Conservation (phyloP, 2,113 vertebrate genomes). For the Gadus macrocephalus region DNA sequence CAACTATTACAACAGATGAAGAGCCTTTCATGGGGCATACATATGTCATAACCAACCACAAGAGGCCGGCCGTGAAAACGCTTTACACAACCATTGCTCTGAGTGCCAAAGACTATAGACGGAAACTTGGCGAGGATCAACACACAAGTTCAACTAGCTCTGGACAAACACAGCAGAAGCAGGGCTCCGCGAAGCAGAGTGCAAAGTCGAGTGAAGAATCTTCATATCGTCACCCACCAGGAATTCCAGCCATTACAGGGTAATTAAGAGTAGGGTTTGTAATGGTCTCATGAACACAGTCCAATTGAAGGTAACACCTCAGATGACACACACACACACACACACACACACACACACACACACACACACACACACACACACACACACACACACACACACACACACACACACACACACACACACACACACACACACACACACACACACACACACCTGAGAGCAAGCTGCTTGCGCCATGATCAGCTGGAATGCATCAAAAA, state of each 20-base stretch:
- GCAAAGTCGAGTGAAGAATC: not conserved
- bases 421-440: not conserved
- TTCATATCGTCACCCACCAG: not conserved
- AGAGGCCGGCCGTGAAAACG: not conserved
- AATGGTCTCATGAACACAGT: conserved; percentile 19
- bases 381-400: too few species aligned
- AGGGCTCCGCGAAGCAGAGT: conserved; percentile 20
- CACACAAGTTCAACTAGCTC: not conserved
- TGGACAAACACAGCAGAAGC: not conserved
- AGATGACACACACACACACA: conserved; percentile 12
- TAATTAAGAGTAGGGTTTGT: conserved; percentile 21
- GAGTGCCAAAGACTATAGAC: not conserved
- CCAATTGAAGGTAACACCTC: conserved; percentile 25
- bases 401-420: too few species aligned
- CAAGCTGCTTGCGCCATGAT: conserved; percentile 35
- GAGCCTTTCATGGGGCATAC: too few species aligned
- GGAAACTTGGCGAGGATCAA: not conserved
- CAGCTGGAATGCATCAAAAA: conserved; percentile 61
- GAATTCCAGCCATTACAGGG: conserved; percentile 37
- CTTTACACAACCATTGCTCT: not conserved
- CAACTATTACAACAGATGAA: too few species aligned
- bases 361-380: not conserved
- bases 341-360: not conserved
- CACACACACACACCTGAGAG: conserved; percentile 25
- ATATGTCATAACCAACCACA: too few species aligned